A percentile compares a stretch with the other conserved stretches of the same genome.
Evolutionary conservation across 2,113 vertebrate genomes (phyloP).

Genomic region (Leptocoma aspasia): DNA sequence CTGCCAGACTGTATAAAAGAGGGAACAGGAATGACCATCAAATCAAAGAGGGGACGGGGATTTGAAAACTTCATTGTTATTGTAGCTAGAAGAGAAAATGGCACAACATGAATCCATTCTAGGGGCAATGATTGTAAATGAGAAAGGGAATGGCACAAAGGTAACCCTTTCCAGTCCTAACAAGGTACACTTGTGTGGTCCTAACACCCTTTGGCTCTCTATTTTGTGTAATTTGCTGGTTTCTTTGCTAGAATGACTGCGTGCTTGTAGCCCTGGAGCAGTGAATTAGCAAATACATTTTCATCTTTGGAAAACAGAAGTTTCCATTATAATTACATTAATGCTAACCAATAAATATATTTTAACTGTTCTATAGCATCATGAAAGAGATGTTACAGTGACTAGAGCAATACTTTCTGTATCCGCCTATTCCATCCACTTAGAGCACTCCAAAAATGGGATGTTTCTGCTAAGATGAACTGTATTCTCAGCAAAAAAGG

Average conservation of each 20-base stretch:
- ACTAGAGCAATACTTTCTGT: neutral
- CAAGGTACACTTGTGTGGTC: slow-evolving; percentile 53
- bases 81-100: slow-evolving; percentile 53
- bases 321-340: neutral
- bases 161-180: slow-evolving; percentile 42
- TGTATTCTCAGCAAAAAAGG: neutral
- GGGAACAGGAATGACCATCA: neutral
- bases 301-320: neutral
- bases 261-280: neutral
- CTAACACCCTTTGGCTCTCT: slow-evolving; percentile 14
- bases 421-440: neutral
- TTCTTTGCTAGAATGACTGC: neutral
- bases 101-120: slow-evolving; percentile 53
- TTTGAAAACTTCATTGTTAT: slow-evolving; percentile 53
- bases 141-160: slow-evolving; percentile 39
- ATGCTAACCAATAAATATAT: neutral
- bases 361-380: neutral
- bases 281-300: neutral
- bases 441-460: neutral
- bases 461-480: neutral
- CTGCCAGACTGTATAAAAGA: slow-evolving; percentile 4
- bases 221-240: neutral
- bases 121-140: slow-evolving; percentile 24
- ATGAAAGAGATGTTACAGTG: neutral
- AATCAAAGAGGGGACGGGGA: neutral